Conservation (phyloP, 2,113 vertebrate genomes). For the Mixornis gularis region DNA sequence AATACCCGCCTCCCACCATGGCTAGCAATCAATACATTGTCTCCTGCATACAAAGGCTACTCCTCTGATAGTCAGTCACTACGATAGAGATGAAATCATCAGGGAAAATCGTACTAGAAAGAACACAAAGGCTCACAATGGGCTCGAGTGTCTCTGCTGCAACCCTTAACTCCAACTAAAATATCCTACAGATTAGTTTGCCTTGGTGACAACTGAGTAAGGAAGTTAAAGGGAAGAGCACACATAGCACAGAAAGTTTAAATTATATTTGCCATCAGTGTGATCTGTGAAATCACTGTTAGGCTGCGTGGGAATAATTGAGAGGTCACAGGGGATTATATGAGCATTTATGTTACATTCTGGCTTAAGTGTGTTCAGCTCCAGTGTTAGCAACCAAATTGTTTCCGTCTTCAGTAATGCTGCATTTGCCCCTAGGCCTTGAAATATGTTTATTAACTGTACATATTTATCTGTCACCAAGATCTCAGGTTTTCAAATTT, state of each 20-base stretch:
- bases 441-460: not conserved
- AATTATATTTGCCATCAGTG: not conserved
- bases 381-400: slow-evolving; percentile 18
- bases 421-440: not conserved
- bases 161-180: not conserved
- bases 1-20: not conserved
- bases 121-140: not conserved
- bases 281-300: slow-evolving; percentile 1
- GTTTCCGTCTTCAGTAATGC: slow-evolving; percentile 27
- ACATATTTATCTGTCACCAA: not conserved
- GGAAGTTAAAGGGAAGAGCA: not conserved
- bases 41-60: not conserved
- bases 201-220: not conserved
- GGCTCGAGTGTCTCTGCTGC: not conserved
- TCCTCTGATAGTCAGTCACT: not conserved
- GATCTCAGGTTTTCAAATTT: not conserved
- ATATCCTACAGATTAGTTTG: not conserved
- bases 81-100: slow-evolving; percentile 2
- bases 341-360: slow-evolving; percentile 14
- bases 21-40: slow-evolving; percentile 28
- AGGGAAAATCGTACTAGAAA: not conserved
- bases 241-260: not conserved
- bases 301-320: not conserved
- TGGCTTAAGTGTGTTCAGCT: not conserved
- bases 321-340: slow-evolving; percentile 47